Evolutionary conservation across 2,888 invertebrate genomes (phyloP), one percentile per base, ranked within the genome.

Genomic region (Sussaba pulchella): DNA sequence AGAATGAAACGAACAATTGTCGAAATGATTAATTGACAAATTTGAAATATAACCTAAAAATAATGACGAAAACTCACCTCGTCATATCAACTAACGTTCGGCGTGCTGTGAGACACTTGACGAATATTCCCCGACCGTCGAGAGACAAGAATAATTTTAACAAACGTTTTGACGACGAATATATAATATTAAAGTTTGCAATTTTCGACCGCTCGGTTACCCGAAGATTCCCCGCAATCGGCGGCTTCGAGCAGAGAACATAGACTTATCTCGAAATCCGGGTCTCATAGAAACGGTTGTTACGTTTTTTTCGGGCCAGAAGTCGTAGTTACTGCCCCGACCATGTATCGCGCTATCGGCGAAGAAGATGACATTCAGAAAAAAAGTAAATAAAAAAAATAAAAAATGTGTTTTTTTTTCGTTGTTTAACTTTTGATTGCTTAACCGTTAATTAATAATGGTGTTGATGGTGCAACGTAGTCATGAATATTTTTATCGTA

Each of bases 141-240:
- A 31, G 12, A 14, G 3, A 47, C 45, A 45, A 76, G 47, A 21
- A 69, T 24, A 17, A 52, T 36, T 63, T 59, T 43, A 50, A 21
- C 39, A 14, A 24, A 36, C 57, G 43, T 19, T 39, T 41, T n/a
- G n/a, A 26, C 67, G 45, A 80, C 61, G 31, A 31, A 31, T 31
- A 71, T 64, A 39, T 82, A 71, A 77, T 72, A 82, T 71, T 52
- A 78, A 78, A 41, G 63, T 71, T 59, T 61, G 61, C 78, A 73
- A 72, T 77, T 66, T 43, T 52, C 69, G 76, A 80, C 50, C 78
- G 74, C 84, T 72, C 66, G 4, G 54, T 75, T 78, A 39, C 54
- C 31, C 67, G 14, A 45, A 81, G 80, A 69, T 73, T 82, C 80
- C 81, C 76, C 81, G 84, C 83, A 82, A 76, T 78, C 78, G 78